Evolutionary conservation across 1,140 invertebrate species (phyloP), one percentile per base, ranked within the genome.

Genomic region (Drosophila parabipectinata): DNA sequence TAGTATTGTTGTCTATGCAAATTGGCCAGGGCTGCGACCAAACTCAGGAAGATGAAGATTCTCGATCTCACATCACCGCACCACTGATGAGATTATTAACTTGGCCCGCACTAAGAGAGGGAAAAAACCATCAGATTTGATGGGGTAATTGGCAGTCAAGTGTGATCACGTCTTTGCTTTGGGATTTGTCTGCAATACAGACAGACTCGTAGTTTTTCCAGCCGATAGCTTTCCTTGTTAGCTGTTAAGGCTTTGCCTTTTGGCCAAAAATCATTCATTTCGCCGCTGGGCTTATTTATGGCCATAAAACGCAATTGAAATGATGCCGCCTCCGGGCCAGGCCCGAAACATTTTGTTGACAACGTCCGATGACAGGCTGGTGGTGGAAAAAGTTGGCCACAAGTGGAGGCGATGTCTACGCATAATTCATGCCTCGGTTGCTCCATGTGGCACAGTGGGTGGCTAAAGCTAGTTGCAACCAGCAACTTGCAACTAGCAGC

Each of bases 251-350:
- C 26, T 18, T 26, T 3, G 39, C 45, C 47, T 37, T 10, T 32
- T 21, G 30, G 37, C 57, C 30, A 53, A 50, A 69, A 57, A 69
- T 50, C 63, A 69, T 55, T 67, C 50, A 48, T 32, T 52, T n/a
- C 26, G 63, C 61, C 61, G 24, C 37, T 47, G 50, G 58, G 55
- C 41, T 45, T 60, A 80, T 81, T 85, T 87, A 85, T 85, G 81
- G 68, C 21, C 78, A 81, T 85, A 81, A 81, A 76, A 75, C 78
- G 74, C 81, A 87, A 78, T 82, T 68, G 68, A 62, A 87, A 87
- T 87, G 63, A 48, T 69, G 81, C 78, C 64, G 71, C 57, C 62
- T 67, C 32, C 54, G 44, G n/a, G 53, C 37, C 28, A 34, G 51
- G 4, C 28, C 41, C 63, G 45, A 69, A 37, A 69, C 62, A 68